A percentile compares a stretch with the other conserved stretches of the same genome.
Conservation (phyloP, 2,888 invertebrate species). For the Pammene aurita region DNA sequence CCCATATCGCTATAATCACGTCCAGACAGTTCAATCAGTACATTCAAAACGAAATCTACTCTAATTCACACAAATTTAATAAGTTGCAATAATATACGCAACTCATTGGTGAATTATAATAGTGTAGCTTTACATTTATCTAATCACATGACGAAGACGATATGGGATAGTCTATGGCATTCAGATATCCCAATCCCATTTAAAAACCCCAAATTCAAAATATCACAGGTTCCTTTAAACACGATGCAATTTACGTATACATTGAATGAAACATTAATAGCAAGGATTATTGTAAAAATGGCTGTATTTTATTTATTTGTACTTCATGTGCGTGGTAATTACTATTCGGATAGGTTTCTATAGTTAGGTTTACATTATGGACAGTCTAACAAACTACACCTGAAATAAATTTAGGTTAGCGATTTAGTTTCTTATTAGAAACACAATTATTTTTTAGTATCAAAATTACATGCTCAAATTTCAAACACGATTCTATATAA, state of each 20-base stretch:
- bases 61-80: slow-evolving; percentile 7
- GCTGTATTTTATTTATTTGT: slow-evolving; percentile 76
- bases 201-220: slow-evolving; percentile 52
- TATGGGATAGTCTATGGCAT: slow-evolving; percentile 7
- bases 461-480: slow-evolving; percentile 52
- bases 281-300: slow-evolving; percentile 55
- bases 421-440: slow-evolving; percentile 42
- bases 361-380: slow-evolving; percentile 29
- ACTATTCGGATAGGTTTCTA: slow-evolving; percentile 46
- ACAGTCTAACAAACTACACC: slow-evolving; percentile 37
- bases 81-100: slow-evolving; percentile 26
- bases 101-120: slow-evolving; percentile 23
- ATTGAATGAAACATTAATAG: slow-evolving; percentile 41
- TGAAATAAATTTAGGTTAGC: slow-evolving; percentile 42
- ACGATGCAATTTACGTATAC: slow-evolving; percentile 39
- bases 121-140: slow-evolving; percentile 14
- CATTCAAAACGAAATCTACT: slow-evolving; percentile 6
- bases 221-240: slow-evolving; percentile 71
- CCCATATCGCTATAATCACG: slow-evolving; percentile 12
- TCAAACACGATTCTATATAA: slow-evolving; percentile 43
- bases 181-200: background rate
- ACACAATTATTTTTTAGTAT: slow-evolving; percentile 43
- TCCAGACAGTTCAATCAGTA: background rate
- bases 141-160: background rate
- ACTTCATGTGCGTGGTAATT: slow-evolving; percentile 62